Conservation (phyloP, 2,888 invertebrate genomes). For the Meiosimyza decipiens region DNA sequence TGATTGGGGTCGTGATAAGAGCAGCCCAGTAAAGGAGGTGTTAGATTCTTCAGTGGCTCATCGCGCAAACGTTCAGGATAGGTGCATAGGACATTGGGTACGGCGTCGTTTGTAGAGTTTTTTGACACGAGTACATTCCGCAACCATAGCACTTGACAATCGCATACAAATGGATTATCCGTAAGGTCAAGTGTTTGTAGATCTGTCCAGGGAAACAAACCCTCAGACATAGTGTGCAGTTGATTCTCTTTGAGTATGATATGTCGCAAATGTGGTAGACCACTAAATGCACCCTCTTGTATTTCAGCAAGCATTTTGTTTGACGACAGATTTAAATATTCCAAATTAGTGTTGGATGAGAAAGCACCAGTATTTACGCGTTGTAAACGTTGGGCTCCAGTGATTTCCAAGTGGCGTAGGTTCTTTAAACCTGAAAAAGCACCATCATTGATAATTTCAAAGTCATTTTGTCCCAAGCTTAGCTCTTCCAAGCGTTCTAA, state of each 20-base stretch:
- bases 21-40: constrained; percentile 84
- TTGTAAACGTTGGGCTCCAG: constrained; percentile 79
- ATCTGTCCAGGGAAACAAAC: constrained; percentile 82
- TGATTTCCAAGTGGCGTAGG: constrained; percentile 80
- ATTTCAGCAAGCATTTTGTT: constrained; percentile 80
- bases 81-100: constrained; percentile 73
- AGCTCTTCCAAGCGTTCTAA: constrained; percentile 82
- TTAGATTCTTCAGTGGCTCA: constrained; percentile 74
- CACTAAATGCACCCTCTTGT: constrained; percentile 81
- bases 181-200: constrained; percentile 80
- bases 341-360: constrained; percentile 82
- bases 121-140: constrained; percentile 72
- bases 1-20: constrained; percentile 82
- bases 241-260: constrained; percentile 83
- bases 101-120: constrained; percentile 57
- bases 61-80: constrained; percentile 80
- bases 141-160: constrained; percentile 84
- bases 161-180: constrained; percentile 85
- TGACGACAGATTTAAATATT: constrained; percentile 79
- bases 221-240: constrained; percentile 79
- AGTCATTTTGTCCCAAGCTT: constrained; percentile 85
- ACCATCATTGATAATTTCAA: constrained; percentile 75
- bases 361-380: constrained; percentile 83
- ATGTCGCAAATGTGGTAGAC: constrained; percentile 81
- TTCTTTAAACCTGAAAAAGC: constrained; percentile 84